These are phyloP conservation scores for Salminus brasiliensis DNA, from an alignment of 2,113 vertebrate genomes.

Conservation along the genomic window DNA sequence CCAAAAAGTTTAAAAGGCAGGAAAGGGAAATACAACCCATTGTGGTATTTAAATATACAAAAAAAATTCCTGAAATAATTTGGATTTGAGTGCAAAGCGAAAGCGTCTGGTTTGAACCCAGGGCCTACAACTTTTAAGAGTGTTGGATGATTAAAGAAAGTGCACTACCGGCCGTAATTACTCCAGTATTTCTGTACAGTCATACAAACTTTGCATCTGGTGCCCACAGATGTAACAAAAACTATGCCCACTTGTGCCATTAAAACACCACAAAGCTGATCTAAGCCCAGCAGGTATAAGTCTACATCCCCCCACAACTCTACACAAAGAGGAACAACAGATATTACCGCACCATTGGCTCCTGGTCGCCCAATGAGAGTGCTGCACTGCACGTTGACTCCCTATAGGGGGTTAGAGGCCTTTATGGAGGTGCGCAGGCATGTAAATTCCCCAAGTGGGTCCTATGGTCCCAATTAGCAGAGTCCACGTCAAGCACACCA, in stretches of 20 bases:
- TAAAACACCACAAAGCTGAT: constrained; percentile 18
- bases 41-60: constrained; percentile 9
- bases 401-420: background rate
- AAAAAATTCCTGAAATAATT: constrained; percentile 16
- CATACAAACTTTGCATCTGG: constrained; percentile 9
- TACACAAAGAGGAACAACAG: background rate
- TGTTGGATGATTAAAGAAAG: constrained; percentile 9
- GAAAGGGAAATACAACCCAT: constrained; percentile 14
- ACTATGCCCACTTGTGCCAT: constrained; percentile 9
- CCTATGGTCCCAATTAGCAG: constrained; percentile 40
- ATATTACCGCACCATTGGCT: constrained; percentile 6
- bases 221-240: background rate
- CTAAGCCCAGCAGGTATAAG: constrained; percentile 14
- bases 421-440: constrained; percentile 22
- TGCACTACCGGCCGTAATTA: constrained; percentile 4
- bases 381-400: background rate
- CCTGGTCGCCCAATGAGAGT: background rate
- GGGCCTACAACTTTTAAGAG: background rate
- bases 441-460: constrained; percentile 9
- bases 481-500: background rate
- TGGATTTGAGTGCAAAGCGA: background rate
- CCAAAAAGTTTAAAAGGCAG: constrained; percentile 1
- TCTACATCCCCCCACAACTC: constrained; percentile 2
- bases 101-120: background rate
- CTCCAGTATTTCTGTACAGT: constrained; percentile 3